Percentiles rank a stretch among this genome's conserved stretches.
Conservation (phyloP, 2,113 vertebrate species). For the Sorex araneus region DNA sequence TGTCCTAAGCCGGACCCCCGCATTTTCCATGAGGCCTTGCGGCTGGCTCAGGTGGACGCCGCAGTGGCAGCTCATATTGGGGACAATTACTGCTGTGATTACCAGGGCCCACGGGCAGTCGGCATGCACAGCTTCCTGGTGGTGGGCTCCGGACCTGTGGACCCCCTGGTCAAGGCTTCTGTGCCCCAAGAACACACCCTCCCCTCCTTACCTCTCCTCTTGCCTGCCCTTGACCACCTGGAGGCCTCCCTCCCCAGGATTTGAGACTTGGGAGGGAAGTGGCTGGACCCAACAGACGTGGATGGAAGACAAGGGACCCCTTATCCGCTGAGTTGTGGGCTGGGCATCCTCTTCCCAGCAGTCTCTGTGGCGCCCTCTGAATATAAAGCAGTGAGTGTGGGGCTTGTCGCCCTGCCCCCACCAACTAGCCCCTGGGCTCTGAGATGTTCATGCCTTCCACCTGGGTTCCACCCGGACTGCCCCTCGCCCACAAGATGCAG, state of each 20-base stretch:
- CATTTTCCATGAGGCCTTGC: slow-evolving; percentile 92
- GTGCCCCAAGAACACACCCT: slow-evolving; percentile 87
- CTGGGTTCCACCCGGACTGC: too few species aligned
- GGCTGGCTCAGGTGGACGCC: slow-evolving; percentile 82
- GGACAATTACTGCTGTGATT: slow-evolving; percentile 93
- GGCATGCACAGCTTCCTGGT: slow-evolving; percentile 94
- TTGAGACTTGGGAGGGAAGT: slow-evolving; percentile 46
- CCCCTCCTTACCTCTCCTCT: slow-evolving; percentile 84
- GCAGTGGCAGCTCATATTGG: slow-evolving; percentile 91
- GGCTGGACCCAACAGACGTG: neutral
- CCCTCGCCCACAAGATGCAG: neutral
- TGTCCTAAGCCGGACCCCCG: slow-evolving; percentile 91
- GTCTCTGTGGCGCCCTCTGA: neutral
- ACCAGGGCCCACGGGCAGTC: slow-evolving; percentile 89
- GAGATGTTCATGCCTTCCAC: neutral
- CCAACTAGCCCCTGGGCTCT: neutral
- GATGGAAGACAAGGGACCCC: neutral
- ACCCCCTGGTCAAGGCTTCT: neutral
- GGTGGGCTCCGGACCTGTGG: neutral
- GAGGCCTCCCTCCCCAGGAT: neutral
- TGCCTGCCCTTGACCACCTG: slow-evolving; percentile 80
- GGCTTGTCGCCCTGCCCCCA: neutral
- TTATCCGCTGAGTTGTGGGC: neutral
- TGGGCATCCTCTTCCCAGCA: neutral
- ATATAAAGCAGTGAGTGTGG: neutral